Conservation (phyloP, 92 coral and sea anemone genomes). For the Actinostola sp. region DNA sequence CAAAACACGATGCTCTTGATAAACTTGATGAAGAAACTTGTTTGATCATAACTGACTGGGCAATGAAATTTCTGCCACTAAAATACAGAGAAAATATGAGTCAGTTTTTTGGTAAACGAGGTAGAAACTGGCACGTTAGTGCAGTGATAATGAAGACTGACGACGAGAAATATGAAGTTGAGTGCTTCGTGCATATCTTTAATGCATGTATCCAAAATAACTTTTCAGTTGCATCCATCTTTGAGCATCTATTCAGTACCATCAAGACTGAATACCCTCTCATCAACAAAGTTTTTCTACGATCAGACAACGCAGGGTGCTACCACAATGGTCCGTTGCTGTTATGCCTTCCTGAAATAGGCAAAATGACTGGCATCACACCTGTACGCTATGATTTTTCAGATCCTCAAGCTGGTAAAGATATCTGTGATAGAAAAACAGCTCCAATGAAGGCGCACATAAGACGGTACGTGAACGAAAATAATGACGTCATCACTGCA, state of each 20-base stretch:
- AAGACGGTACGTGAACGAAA: constrained; percentile 53
- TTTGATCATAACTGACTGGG: constrained; percentile 53
- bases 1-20: constrained; percentile 43
- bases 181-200: constrained; percentile 57
- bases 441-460: constrained; percentile 66
- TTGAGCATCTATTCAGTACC: constrained; percentile 44
- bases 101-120: constrained; percentile 55
- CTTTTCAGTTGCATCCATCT: constrained; percentile 39
- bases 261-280: constrained; percentile 40
- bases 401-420: constrained; percentile 55
- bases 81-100: constrained; percentile 48
- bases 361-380: constrained; percentile 28
- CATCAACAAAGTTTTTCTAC: constrained; percentile 27
- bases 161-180: constrained; percentile 31
- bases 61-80: constrained; percentile 61
- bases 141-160: constrained; percentile 50
- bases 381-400: constrained; percentile 51
- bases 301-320: constrained; percentile 61
- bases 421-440: constrained; percentile 55
- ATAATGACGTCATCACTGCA: constrained; percentile 47
- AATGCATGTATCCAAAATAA: constrained; percentile 27
- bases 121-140: constrained; percentile 67
- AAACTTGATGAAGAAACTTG: constrained; percentile 37
- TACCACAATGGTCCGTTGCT: constrained; percentile 45
- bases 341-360: constrained; percentile 31